Conservation (phyloP, 30 jellyfish, hydroid and myxozoan genomes). For the Haliclystus octoradiatus region DNA sequence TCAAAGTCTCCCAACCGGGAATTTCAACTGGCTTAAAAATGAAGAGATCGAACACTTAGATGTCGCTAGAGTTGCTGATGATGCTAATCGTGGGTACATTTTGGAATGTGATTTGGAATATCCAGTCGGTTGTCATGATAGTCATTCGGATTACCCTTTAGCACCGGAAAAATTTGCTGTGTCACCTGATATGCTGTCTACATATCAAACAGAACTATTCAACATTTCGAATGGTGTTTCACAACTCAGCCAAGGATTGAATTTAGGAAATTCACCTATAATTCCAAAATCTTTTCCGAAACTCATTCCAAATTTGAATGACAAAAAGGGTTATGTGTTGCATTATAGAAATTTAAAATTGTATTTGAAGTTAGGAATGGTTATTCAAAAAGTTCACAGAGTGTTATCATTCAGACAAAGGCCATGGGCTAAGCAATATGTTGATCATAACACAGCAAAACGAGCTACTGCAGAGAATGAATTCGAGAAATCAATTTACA, state of each 20-base stretch:
- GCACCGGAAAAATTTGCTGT: conserved; percentile 33
- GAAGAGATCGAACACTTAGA: conserved; percentile 7
- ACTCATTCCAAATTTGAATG: conserved; percentile 28
- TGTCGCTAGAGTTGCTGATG: background rate
- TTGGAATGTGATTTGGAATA: conserved; percentile 46
- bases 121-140: conserved; percentile 39
- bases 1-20: too few species aligned
- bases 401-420: conserved; percentile 34
- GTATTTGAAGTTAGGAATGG: conserved; percentile 19
- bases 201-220: too few species aligned
- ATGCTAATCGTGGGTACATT: too few species aligned
- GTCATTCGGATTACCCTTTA: conserved; percentile 52
- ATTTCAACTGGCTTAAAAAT: conserved; percentile 36
- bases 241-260: background rate
- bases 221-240: too few species aligned
- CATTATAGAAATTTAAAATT: conserved; percentile 39
- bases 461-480: conserved; percentile 15
- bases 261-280: too few species aligned
- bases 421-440: too few species aligned
- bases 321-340: conserved; percentile 35
- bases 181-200: conserved; percentile 19
- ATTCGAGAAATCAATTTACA: conserved; percentile 25
- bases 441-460: conserved; percentile 31
- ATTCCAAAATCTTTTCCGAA: conserved; percentile 11
- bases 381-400: conserved; percentile 23